Evolutionary conservation across 2,797 vertebrate genomes (phyloP).

Genomic region (Premnoplex brunnescens): DNA sequence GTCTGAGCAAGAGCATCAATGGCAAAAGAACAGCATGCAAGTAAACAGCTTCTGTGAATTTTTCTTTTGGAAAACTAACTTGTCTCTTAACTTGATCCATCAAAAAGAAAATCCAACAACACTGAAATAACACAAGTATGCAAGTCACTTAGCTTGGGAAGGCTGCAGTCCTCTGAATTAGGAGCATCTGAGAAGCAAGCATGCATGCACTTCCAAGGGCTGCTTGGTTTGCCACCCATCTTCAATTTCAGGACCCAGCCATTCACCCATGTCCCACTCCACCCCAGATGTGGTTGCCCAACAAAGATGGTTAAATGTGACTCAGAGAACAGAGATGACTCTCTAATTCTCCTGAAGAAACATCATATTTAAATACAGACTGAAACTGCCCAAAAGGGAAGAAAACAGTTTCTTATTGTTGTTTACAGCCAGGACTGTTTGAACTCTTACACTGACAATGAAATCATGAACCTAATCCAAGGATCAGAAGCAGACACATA

Average conservation of each 20-base stretch:
- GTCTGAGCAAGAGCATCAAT: rapidly evolving
- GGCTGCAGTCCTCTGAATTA: not conserved
- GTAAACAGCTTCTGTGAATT: not conserved
- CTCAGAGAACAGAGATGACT: not conserved
- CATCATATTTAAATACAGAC: not conserved
- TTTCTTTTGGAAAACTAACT: not conserved
- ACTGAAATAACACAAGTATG: rapidly evolving
- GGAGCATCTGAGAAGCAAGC: not conserved
- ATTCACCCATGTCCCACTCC: rapidly evolving
- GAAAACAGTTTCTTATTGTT: not conserved
- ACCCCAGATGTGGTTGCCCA: not conserved
- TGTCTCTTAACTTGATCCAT: not conserved
- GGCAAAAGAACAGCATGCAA: rapidly evolving
- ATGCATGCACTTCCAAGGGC: rapidly evolving
- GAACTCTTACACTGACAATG: not conserved
- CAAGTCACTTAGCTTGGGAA: not conserved
- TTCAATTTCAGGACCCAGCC: not conserved
- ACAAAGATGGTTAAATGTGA: not conserved
- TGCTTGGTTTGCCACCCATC: not conserved
- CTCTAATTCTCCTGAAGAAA: not conserved
- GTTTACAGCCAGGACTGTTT: not conserved
- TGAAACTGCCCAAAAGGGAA: not conserved
- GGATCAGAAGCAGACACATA: not conserved
- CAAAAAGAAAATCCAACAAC: not conserved
- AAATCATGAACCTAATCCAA: not conserved